Base-by-base conservation (phyloP, 2,888 invertebrate genomes). In the Chloromyia formosa region DNA sequence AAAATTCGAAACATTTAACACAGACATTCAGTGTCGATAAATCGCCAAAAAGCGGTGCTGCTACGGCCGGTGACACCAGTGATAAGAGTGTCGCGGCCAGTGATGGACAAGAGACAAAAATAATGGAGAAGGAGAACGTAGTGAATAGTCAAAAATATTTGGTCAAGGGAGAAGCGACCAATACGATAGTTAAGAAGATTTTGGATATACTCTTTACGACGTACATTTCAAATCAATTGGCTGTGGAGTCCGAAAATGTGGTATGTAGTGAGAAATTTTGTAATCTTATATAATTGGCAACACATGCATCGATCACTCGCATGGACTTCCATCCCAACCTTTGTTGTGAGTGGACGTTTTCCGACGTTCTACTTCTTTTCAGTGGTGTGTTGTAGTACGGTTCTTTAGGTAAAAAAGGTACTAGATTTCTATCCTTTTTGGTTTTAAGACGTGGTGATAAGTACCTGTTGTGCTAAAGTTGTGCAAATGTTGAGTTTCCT, bases 171-270 rank as follows among this genome's bases (percentile, higher is more conserved):
- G 84, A 83, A 40, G 80, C 88, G 5, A 84, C 84, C 77, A 92
- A 92, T 81, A 87, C 88, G 49, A 87, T 90, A 5, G 89, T 92
- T 9, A 88, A 89, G 80, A 88, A 88, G 79, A 88, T 91, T 27
- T 84, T 91, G 60, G 89, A 90, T 78, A 84, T 91, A 9, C 86
- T 99, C 75, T 87, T 99, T 60, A 98, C 98, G 0, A 93, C 95
- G 0, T 96, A 94, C 82, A 86, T 98, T 75, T 91, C 96, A 40
- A 89, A 92, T 76, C 91, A 93, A 81, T 87, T 98, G 72, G 87
- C 90, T 5, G 89, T 90, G 62, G 89, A 90, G 10, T 89, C 91
- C 73, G 91, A 94, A 1, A 91, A 93, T 83, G 94, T 95, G 88
- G 94, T 85, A 71, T 60, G 78, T 78, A 53, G 16, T 35, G 27